Conservation (phyloP, 2,888 invertebrate genomes). For the Acanthosoma haemorrhoidale region DNA sequence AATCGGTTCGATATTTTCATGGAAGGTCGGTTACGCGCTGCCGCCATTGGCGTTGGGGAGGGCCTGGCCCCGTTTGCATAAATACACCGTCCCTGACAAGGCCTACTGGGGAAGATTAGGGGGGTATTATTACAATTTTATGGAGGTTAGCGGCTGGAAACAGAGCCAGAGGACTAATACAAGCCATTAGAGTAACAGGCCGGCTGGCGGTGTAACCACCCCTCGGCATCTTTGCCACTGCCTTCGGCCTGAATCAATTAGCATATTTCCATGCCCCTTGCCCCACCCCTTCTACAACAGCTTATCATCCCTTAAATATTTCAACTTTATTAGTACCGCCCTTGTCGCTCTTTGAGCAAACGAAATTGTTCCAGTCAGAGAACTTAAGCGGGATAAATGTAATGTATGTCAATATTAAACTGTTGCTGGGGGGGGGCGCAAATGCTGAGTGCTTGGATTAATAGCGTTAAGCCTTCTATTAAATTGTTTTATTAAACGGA, state of each 20-base stretch:
- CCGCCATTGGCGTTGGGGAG: not conserved
- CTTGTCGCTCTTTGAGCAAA: constrained; percentile 6
- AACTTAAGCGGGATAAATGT: not conserved
- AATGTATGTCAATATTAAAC: not conserved
- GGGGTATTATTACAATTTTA: constrained; percentile 5
- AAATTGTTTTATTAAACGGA: no score
- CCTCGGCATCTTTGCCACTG: not conserved
- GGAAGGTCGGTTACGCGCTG: no score
- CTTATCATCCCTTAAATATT: not conserved
- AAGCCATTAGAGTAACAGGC: not conserved
- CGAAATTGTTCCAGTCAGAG: not conserved
- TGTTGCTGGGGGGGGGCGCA: not conserved
- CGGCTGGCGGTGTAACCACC: not conserved
- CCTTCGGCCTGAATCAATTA: not conserved
- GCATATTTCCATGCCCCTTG: constrained; percentile 10
- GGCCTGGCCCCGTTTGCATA: constrained; percentile 8
- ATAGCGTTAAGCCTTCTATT: no score
- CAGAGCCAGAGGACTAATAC: not conserved
- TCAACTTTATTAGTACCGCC: not conserved
- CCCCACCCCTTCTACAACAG: not conserved
- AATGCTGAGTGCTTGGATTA: no score
- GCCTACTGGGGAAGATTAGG: not conserved
- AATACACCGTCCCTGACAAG: constrained; percentile 2
- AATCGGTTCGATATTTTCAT: no score
- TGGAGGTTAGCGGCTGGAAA: constrained; percentile 3